Evolutionary conservation across 2,797 vertebrate species (phyloP), one percentile per base, ranked within the genome.

Genomic region (Parotocinclus haroldoi): DNA sequence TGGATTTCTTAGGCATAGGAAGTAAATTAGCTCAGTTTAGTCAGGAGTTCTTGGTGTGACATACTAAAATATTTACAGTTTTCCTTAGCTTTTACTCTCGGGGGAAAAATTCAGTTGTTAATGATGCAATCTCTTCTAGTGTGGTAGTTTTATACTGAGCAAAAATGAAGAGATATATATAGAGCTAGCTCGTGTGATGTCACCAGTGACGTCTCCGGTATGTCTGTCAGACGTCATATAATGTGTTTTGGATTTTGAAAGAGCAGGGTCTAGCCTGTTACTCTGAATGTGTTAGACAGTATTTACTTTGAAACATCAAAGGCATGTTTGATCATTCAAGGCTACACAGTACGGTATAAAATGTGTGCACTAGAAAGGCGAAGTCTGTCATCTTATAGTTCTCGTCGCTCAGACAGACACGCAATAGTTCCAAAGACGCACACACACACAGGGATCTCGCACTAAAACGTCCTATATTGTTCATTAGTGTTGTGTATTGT

Each of bases 1-100:
- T 70, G 17, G 51, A 45, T 68, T 44, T 70, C 54, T 59, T 17
- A 38, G 37, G 44, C 13, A 16, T 64, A 68, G 27, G 49, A 27
- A 58, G 37, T 42, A 8, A 58, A 69, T 61, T 66, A 48, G 65
- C 59, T 60, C 58, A 60, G 45, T 71, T 73, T 60, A 59, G 64
- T 73, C 63, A 27, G 54, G 63, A 70, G 63, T 59, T 63, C 52
- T 39, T 70, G 59, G 38, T 56, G 57, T 59, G 37, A 37, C 59
- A 52, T 63, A 51, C 50, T 73, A 73, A 9, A 38, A 39, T 42
- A 54, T 54, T 54, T 56, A 45, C 9, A 61, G 27, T 19, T 16
- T 65, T 65, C 9, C 39, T 12, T 44, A 27, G 10, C 49, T 68
- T 60, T 38, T 57, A 19, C 4, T 58, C 45, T 58, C 7, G 12